phyloP scores from a whole-genome alignment of 2,113 vertebrate genomes.

The Erythrolamprus reginae region DNA sequence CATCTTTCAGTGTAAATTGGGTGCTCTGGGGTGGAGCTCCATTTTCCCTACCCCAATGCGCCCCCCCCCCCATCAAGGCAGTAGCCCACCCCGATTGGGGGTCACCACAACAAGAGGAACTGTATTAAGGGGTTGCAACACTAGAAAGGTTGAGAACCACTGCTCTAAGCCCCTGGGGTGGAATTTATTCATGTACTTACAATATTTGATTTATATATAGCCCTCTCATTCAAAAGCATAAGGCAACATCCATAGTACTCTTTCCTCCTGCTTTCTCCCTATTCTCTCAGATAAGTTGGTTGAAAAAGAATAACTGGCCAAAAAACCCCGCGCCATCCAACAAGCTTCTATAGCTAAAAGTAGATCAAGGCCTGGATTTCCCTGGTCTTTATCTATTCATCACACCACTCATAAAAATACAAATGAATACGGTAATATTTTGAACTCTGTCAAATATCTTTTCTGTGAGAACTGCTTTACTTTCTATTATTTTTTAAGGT shows the following conservation, averaged over 20 bases:
- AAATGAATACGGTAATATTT: background rate
- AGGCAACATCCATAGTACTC: background rate
- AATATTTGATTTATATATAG: background rate
- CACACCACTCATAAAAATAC: background rate
- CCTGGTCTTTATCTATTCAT: background rate
- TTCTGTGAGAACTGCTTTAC: conserved; percentile 1
- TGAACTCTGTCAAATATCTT: background rate
- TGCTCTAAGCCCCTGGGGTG: too few relatives aligned
- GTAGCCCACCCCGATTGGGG: too few relatives aligned
- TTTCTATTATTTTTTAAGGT: background rate
- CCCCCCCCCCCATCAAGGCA: too few relatives aligned
- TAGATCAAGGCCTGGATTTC: background rate
- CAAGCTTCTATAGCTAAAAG: background rate
- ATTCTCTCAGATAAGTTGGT: background rate
- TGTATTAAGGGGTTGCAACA: too few relatives aligned
- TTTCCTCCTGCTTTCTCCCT: background rate
- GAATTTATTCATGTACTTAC: background rate
- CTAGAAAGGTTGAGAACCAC: too few relatives aligned
- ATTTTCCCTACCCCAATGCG: too few relatives aligned
- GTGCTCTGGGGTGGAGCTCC: too few relatives aligned
- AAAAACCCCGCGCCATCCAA: background rate
- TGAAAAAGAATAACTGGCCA: background rate
- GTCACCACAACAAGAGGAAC: too few relatives aligned
- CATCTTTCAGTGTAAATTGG: too few relatives aligned
- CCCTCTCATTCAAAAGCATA: background rate